Evolutionary conservation across 2,113 vertebrate genomes (phyloP), one percentile per base, ranked within the genome.

Genomic region (Ramphastos sulfuratus): DNA sequence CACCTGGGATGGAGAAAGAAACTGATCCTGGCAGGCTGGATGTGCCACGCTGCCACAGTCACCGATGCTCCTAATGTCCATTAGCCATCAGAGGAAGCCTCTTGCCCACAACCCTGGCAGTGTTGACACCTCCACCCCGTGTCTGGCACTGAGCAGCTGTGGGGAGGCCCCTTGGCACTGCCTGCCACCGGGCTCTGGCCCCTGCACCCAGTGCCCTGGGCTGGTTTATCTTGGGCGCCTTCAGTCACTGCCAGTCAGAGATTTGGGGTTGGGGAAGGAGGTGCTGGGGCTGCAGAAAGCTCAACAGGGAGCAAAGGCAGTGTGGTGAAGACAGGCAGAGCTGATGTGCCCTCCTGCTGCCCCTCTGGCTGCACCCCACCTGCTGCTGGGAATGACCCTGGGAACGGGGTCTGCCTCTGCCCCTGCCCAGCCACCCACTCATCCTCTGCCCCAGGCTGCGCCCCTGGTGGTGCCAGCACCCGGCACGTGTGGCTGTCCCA

Each of bases 161-260:
- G 89, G 7, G 3, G 7, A 39, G 78, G 2, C 23, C 69, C n/a
- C 25, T 6, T 0, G 1, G 4, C 77, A 46, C 19, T 14, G 10
- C 12, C 39, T 7, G 30, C 17, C 58, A 4, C 33, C 5, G 1
- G 0, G 83, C 1, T 44, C 48, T 50, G 21, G 50, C 33, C 81
- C 4, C 0, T 1, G 8, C 60, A 1, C 13, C 46, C 65, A 3
- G n/a, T 3, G 0, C 31, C 79, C 78, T 1, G 1, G 28, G 28
- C 50, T 8, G 28, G 31, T 12, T 79, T 85, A 50, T 95, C 89
- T 33, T 39, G 39, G 4, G 48, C 48, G 5, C 73, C 86, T 63
- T 24, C 64, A 10, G 89, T 35, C 39, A 37, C 64, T 50, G 92
- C 70, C 1, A 6, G 74, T 92, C 92, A 95, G 89, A 89, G 93